These are phyloP conservation scores for Melanotaenia boesemani DNA, from an alignment of 2,797 vertebrate species.

Conservation along the genomic window DNA sequence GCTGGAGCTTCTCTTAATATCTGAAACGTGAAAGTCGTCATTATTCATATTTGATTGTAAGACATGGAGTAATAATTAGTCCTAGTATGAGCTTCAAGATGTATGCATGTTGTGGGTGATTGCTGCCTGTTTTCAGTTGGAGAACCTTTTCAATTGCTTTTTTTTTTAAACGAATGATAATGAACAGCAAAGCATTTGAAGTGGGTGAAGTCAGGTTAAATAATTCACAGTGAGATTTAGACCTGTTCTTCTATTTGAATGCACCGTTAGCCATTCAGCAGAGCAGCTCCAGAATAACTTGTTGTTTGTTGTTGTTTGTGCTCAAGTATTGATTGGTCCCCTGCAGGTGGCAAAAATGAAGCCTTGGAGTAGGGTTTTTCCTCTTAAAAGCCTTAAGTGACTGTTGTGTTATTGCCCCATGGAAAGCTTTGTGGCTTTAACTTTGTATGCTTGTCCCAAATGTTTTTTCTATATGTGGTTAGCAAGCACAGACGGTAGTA, in stretches of 20 bases:
- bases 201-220: conserved; percentile 38
- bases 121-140: conserved; percentile 27
- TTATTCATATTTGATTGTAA: conserved; percentile 18
- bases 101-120: conserved; percentile 16
- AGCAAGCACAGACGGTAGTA: conserved; percentile 46
- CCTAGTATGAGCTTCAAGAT: neutral
- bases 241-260: conserved; percentile 24
- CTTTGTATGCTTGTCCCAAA: conserved; percentile 20
- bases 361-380: conserved; percentile 21
- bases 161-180: conserved; percentile 39
- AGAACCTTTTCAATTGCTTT: conserved; percentile 32
- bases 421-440: conserved; percentile 11
- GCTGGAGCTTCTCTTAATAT: conserved; percentile 14
- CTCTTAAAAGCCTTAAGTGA: conserved; percentile 27
- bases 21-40: neutral
- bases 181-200: conserved; percentile 22
- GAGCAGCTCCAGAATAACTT: conserved; percentile 32
- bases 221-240: conserved; percentile 36
- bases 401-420: conserved; percentile 18
- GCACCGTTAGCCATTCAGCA: conserved; percentile 34
- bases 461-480: conserved; percentile 29
- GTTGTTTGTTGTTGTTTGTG: conserved; percentile 45
- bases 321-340: conserved; percentile 39
- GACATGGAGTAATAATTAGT: conserved; percentile 10
- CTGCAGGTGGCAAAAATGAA: conserved; percentile 45